phyloP scores from a whole-genome alignment of 2,888 invertebrate genomes.

The Netelia inedita region DNA sequence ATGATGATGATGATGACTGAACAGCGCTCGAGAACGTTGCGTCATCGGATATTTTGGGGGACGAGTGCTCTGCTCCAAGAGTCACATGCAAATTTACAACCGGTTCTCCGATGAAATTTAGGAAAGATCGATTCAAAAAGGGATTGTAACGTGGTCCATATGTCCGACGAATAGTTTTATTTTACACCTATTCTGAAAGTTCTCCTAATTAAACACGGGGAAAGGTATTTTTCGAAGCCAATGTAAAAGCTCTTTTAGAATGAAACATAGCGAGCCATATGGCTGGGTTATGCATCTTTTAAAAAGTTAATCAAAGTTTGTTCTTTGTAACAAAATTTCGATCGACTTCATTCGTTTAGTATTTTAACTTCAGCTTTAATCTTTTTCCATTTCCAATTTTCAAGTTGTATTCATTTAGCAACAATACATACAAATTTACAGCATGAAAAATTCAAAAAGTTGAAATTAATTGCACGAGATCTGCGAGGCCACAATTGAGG shows the following conservation, averaged over 20 bases:
- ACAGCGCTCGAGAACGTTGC: constrained; percentile 15
- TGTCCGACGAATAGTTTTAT: too few relatives aligned
- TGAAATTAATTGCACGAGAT: not conserved
- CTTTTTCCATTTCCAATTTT: not conserved
- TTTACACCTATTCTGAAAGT: too few relatives aligned
- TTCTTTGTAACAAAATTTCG: too few relatives aligned
- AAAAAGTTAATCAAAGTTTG: too few relatives aligned
- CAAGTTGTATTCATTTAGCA: not conserved
- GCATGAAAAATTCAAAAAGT: not conserved
- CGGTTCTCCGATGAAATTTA: not conserved
- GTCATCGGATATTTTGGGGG: constrained; percentile 33
- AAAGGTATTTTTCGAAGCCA: too few relatives aligned
- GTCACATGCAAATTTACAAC: not conserved
- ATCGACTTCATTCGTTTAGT: too few relatives aligned
- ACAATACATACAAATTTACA: not conserved
- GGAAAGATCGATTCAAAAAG: not conserved
- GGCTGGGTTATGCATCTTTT: too few relatives aligned
- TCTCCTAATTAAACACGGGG: too few relatives aligned
- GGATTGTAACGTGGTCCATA: not conserved
- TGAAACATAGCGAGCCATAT: too few relatives aligned
- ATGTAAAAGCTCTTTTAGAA: too few relatives aligned
- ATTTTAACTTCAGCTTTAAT: not conserved
- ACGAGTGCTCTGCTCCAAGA: not conserved
- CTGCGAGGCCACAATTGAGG: not conserved
- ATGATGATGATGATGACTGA: constrained; percentile 30